These are phyloP conservation scores for Aspiorhynchus laticeps DNA, from an alignment of 2,113 vertebrate genomes.

Conservation along the genomic window DNA sequence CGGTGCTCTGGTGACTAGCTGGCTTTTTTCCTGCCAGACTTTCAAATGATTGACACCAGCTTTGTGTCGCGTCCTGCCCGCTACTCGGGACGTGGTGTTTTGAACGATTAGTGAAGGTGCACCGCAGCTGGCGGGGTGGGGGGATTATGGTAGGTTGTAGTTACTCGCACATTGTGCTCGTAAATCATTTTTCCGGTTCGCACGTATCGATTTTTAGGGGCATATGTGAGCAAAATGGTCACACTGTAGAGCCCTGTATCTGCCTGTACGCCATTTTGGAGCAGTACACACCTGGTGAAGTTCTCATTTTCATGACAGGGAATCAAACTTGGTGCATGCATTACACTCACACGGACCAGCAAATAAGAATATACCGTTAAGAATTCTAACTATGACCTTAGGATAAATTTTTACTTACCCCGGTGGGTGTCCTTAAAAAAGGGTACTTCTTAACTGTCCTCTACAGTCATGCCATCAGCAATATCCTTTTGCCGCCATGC, in stretches of 20 bases:
- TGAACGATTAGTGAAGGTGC: no score
- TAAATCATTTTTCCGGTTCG: no score
- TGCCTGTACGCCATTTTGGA: not conserved
- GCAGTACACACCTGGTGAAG: not conserved
- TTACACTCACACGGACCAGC: constrained; percentile 5
- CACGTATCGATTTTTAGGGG: not conserved
- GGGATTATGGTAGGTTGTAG: no score
- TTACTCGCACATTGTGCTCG: no score
- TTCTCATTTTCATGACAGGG: not conserved
- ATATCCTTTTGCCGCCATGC: constrained; percentile 1
- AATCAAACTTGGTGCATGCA: constrained; percentile 3
- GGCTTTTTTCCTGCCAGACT: no score
- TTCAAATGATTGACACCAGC: not conserved
- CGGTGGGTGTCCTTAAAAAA: not conserved
- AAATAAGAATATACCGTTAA: constrained; percentile 5
- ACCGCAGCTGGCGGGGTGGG: no score
- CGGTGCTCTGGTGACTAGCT: no score
- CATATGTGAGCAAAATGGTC: not conserved
- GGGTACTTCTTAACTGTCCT: constrained; percentile 8
- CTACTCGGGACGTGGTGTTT: no score
- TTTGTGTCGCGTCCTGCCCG: no score
- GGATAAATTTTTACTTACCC: not conserved
- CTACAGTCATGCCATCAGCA: constrained; percentile 17
- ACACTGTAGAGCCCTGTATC: no score
- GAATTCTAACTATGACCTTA: not conserved